Evolutionary conservation across 2,113 vertebrate species (phyloP), one percentile per base, ranked within the genome.

Genomic region (Calyptommatus sinebrachiatus): DNA sequence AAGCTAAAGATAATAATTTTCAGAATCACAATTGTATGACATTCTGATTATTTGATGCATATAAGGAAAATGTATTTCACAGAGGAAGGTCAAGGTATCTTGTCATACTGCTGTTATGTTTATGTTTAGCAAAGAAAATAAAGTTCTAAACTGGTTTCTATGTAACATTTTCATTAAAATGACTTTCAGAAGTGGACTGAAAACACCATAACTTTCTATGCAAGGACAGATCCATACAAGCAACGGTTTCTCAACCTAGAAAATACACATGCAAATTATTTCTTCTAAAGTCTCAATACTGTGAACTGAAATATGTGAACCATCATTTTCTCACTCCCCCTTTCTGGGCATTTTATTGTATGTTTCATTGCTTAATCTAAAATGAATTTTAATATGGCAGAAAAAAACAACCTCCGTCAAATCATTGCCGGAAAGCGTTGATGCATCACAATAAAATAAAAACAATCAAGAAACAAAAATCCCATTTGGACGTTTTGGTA

Each of bases 381-480:
- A 9, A 46, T 6, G 2, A 77, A 46, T 62, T 60, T n/a, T 5
- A 76, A 77, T 28, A 65, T 35, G 73, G 41, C 4, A 62, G 46
- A 68, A 20, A 9, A 79, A 28, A 14, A 26, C 7, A 61, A 74
- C 18, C 45, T 57, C 26, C 1, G 28, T 26, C 60, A 35, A 77
- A 35, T 46, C 26, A 74, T n/a, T 21, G 76, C 77, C 71, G 72
- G 74, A 71, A 76, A 87, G 22, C 1, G 63, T 41, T 29, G 11
- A 8, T 35, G 28, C 5, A 35, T 20, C 20, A 22, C 12, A 12
- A 53, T 53, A 14, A 53, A 53, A 14, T 53, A 53, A 53, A 6
- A 53, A 53, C 50, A 53, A 14, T n/a, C 11, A 53, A 12, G 10
- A 53, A 53, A 14, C 10, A 53, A 53, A 14, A 3, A 14, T 53